phyloP scores from a whole-genome alignment of 2,113 vertebrate genomes.

The Riparia riparia region DNA sequence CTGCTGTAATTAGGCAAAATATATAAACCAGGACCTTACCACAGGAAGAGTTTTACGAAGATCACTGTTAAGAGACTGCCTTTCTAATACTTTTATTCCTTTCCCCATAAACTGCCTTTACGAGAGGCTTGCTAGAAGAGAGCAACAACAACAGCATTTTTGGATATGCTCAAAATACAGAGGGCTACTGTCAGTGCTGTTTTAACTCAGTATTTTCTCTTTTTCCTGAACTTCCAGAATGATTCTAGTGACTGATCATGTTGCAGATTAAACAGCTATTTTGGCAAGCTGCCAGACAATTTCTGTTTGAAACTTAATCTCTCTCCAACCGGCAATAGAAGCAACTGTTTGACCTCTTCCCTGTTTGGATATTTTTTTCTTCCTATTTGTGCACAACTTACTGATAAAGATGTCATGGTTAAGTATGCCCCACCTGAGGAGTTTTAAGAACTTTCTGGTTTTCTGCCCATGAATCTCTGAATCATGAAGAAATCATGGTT shows the following conservation, averaged over 20 bases:
- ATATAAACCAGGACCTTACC: neutral
- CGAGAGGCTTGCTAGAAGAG: neutral
- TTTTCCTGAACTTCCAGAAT: conserved; percentile 10
- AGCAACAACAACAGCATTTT: neutral
- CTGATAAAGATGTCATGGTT: neutral
- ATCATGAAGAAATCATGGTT: no score
- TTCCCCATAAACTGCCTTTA: neutral
- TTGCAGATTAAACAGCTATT: conserved; percentile 50
- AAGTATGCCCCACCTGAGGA: neutral
- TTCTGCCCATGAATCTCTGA: neutral
- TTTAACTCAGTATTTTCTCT: conserved; percentile 25
- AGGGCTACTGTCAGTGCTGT: neutral
- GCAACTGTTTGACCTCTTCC: conserved; percentile 54
- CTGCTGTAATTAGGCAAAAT: neutral
- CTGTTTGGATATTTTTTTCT: neutral
- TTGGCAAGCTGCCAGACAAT: conserved; percentile 38
- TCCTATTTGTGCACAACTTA: neutral
- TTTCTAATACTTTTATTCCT: neutral
- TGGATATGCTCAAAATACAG: neutral
- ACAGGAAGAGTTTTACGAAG: neutral
- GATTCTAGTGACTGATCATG: conserved; percentile 16
- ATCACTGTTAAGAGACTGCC: neutral
- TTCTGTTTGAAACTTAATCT: conserved; percentile 67
- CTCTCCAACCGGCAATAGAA: neutral
- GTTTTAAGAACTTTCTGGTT: neutral